phyloP scores from a whole-genome alignment of 92 coral and sea anemone species.

The Actinernus sp. region DNA sequence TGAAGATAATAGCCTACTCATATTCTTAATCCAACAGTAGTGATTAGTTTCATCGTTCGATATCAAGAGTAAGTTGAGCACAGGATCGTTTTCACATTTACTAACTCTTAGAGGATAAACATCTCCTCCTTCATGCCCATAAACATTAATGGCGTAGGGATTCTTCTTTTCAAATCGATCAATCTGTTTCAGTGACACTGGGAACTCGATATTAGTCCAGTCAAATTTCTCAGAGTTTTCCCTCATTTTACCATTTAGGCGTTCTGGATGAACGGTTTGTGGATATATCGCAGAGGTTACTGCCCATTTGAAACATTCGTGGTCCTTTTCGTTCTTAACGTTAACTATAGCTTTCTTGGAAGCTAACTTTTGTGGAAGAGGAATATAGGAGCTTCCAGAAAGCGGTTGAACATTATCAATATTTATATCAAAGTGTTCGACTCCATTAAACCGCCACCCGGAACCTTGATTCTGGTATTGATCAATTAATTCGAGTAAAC shows the following conservation, averaged over 20 bases:
- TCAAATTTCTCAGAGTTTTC: conserved; percentile 34
- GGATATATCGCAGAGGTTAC: conserved; percentile 59
- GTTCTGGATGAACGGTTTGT: conserved; percentile 16
- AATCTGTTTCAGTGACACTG: conserved; percentile 31
- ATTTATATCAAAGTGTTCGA: conserved; percentile 37
- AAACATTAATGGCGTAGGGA: neutral
- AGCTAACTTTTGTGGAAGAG: conserved; percentile 14
- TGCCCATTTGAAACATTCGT: conserved; percentile 70
- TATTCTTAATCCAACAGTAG: conserved; percentile 46
- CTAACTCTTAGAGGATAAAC: conserved; percentile 26
- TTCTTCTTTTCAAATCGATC: conserved; percentile 35
- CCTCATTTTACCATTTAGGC: conserved; percentile 34
- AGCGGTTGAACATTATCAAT: conserved; percentile 48
- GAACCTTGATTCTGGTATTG: conserved; percentile 40
- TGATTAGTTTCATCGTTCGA: conserved; percentile 37
- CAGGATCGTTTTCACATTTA: too few species aligned
- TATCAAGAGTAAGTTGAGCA: too few species aligned
- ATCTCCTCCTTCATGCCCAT: too few species aligned
- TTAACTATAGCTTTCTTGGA: conserved; percentile 50
- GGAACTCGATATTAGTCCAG: conserved; percentile 39
- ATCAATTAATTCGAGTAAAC: conserved; percentile 26
- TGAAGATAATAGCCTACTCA: conserved; percentile 4
- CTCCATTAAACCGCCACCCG: conserved; percentile 48
- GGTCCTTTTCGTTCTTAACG: conserved; percentile 55
- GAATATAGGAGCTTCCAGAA: conserved; percentile 47